Percentiles rank a stretch among this genome's conserved stretches.
Conservation (phyloP, 2,113 vertebrate genomes). For the Rattus rattus region DNA sequence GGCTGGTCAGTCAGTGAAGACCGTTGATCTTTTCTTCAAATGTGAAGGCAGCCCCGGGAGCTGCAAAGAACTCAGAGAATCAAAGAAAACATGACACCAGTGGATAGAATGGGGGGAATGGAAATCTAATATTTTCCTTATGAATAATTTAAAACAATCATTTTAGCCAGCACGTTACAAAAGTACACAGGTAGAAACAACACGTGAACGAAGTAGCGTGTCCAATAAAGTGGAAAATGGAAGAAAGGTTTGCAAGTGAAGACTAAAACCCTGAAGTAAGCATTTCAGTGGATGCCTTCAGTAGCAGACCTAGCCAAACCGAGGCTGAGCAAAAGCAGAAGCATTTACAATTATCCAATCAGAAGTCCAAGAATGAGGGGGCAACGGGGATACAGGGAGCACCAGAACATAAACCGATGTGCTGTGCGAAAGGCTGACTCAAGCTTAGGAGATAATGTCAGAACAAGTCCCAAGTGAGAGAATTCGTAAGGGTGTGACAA, state of each 20-base stretch:
- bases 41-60: background rate
- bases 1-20: background rate
- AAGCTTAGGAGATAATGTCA: background rate
- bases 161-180: background rate
- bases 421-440: background rate
- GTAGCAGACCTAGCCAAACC: background rate
- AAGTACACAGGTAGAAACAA: background rate
- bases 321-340: background rate
- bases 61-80: background rate
- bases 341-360: background rate
- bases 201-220: background rate
- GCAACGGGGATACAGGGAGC: background rate
- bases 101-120: background rate
- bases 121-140: background rate
- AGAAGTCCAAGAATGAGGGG: background rate
- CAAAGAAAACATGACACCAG: background rate
- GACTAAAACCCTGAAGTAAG: background rate
- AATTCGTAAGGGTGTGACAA: background rate
- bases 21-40: background rate
- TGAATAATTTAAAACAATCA: background rate
- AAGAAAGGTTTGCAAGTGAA: background rate
- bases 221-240: background rate
- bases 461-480: background rate
- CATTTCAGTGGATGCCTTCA: background rate
- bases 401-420: background rate